Conservation (phyloP, 2,888 invertebrate species). For the Malachius bipustulatus region DNA sequence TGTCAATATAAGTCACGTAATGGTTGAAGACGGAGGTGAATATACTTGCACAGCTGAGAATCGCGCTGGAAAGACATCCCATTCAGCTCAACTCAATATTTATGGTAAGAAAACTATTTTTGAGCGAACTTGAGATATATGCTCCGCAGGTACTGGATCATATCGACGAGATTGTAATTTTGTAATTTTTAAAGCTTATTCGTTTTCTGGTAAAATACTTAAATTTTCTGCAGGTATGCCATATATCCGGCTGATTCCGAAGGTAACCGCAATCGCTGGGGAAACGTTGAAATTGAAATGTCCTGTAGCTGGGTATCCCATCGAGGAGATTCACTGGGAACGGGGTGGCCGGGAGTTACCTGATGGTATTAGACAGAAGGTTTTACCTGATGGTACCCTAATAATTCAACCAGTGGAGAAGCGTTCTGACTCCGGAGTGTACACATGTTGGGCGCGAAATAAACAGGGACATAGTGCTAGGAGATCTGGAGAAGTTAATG, state of each 20-base stretch:
- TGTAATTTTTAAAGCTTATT: no score
- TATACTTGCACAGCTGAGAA: conserved; percentile 67
- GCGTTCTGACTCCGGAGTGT: conserved; percentile 60
- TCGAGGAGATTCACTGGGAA: conserved; percentile 71
- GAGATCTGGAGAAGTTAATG: conserved; percentile 61
- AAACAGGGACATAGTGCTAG: conserved; percentile 64
- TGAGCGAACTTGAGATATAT: no score
- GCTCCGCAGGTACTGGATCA: no score
- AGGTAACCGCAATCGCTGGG: conserved; percentile 71
- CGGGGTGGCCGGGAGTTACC: conserved; percentile 61
- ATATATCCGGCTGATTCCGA: conserved; percentile 65
- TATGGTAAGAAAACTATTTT: conserved; percentile 55
- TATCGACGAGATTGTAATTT: no score
- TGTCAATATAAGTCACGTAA: conserved; percentile 68
- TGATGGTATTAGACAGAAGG: conserved; percentile 67
- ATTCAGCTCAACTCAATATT: conserved; percentile 66
- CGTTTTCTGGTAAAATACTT: no score
- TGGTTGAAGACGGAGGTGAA: conserved; percentile 70
- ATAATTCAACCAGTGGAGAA: conserved; percentile 66
- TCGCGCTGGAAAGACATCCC: conserved; percentile 58
- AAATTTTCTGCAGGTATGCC: conserved; percentile 49
- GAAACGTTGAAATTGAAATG: conserved; percentile 63
- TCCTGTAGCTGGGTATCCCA: conserved; percentile 73
- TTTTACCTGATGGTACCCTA: conserved; percentile 60
- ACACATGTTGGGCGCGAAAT: conserved; percentile 69